Evolutionary conservation across 2,888 invertebrate species (phyloP), one percentile per base, ranked within the genome.

Genomic region (Tanypteryx hageni): DNA sequence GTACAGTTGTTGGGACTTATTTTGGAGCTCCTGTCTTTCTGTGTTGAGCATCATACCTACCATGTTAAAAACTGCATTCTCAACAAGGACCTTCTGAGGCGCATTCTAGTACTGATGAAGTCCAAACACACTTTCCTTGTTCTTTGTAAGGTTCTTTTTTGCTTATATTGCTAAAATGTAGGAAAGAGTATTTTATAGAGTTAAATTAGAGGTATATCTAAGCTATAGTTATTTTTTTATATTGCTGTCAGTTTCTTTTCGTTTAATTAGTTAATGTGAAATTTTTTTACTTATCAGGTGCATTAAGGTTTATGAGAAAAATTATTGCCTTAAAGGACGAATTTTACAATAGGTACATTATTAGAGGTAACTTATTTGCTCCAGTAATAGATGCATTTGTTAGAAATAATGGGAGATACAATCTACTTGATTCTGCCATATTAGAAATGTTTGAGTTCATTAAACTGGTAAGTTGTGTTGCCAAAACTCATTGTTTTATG

Each of bases 391-490:
- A 99, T 95, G 98, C 99, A 93, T 99, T 99, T 95, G 97, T 98
- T 94, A 97, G 98, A 94, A 99, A 99, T 96, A 99, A 99, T 95
- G 98, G 98, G 94, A 97, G 99, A 94, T 99, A 99, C 96, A 99
- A 99, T 96, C 97, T 99, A 94, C 96, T 99, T 94, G 99, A 99
- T 95, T 99, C 99, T 58, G 99, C 99, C 93, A 98, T 99, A 95
- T 96, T 99, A 95, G 99, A 99, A 96, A 97, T 99, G 96, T 99
- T 99, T 96, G 99, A 99, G 96, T 99, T 98, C 95, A 99, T 99
- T 93, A 98, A 98, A 96, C 95, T 98, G 95, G 97, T 97, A 94
- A 95, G 96, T 94, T 31, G 59, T 92, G 57, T 44, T 92, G 92
- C 92, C 8, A 31, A 91, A 22, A n/a, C 22, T 58, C 91, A 58